A percentile compares a stretch with the other conserved stretches of the same genome.
These are phyloP conservation scores for Engraulis encrasicolus DNA, from an alignment of 2,113 vertebrate species.

Conservation along the genomic window DNA sequence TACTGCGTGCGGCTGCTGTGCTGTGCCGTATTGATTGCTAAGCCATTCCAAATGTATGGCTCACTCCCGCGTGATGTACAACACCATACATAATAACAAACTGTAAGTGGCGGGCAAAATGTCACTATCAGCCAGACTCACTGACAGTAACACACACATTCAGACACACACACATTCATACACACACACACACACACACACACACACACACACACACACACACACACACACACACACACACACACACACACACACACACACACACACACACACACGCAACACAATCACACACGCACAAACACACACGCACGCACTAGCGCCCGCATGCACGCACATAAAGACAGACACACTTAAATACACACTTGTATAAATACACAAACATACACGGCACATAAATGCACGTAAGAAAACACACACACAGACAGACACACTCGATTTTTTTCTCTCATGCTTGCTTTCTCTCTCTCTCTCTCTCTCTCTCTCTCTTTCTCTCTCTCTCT, in stretches of 20 bases:
- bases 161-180: constrained; percentile 22
- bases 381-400: too few species aligned
- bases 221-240: background rate
- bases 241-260: constrained; percentile 12
- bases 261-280: background rate
- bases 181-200: background rate
- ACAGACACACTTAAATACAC: background rate
- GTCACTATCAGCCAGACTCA: constrained; percentile 27
- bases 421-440: background rate
- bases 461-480: too few species aligned
- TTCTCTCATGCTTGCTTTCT: too few species aligned
- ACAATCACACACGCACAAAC: too few species aligned
- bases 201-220: background rate
- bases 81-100: constrained; percentile 43
- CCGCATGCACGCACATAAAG: background rate
- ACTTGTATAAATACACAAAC: too few species aligned
- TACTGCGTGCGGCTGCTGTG: too few species aligned
- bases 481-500: too few species aligned
- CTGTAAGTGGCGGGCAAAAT: constrained; percentile 38
- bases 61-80: constrained; percentile 34
- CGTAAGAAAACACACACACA: background rate
- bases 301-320: background rate
- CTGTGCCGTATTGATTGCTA: constrained; percentile 43
- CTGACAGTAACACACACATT: constrained; percentile 14
- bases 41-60: constrained; percentile 34